These are phyloP conservation scores for Lepus europaeus DNA, from an alignment of 2,113 vertebrate genomes.

Conservation along the genomic window DNA sequence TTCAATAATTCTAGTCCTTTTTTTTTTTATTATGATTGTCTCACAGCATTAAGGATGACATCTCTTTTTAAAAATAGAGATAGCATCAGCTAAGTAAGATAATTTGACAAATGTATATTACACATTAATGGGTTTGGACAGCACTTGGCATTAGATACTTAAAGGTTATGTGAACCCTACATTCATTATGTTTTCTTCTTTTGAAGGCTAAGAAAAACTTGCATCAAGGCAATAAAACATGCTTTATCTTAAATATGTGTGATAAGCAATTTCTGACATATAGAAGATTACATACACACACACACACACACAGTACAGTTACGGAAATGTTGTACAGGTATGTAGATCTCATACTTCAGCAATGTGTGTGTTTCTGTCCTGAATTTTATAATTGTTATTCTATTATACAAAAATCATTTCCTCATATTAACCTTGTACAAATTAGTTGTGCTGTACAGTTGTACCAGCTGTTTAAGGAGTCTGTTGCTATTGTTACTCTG, in stretches of 20 bases:
- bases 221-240: not conserved
- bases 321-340: not conserved
- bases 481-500: not conserved
- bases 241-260: not conserved
- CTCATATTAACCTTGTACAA: not conserved
- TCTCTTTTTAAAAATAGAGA: conserved; percentile 49
- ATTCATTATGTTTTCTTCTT: not conserved
- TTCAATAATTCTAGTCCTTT: not conserved
- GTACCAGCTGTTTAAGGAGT: conserved; percentile 1
- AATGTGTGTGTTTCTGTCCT: not conserved
- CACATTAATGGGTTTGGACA: not conserved
- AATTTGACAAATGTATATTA: not conserved
- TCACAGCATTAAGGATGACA: not conserved
- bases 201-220: not conserved
- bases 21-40: conserved; percentile 1
- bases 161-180: not conserved
- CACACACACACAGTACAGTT: no score
- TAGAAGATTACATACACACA: no score
- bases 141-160: not conserved
- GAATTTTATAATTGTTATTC: not conserved
- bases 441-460: not conserved
- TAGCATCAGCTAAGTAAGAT: not conserved
- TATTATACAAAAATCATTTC: not conserved
- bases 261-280: not conserved
- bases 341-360: not conserved